Conservation (phyloP, 2,113 vertebrate genomes). For the Mesembrinibis cayennensis region DNA sequence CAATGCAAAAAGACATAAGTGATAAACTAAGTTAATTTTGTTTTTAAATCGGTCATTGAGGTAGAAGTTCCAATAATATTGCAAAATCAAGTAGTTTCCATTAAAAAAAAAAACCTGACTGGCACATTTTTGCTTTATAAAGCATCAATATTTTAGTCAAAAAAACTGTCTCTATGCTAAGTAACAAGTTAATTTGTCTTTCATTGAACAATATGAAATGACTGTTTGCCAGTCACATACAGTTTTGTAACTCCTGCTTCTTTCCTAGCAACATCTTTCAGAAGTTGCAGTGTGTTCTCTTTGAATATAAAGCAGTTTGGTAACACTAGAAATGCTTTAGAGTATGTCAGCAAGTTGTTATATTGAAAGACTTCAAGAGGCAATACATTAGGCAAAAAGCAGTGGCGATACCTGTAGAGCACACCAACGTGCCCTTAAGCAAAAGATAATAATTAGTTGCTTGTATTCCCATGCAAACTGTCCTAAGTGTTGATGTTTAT, state of each 20-base stretch:
- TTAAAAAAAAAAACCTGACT: neutral
- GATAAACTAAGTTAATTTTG: neutral
- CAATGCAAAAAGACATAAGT: neutral
- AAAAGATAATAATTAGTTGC: slow-evolving; percentile 77
- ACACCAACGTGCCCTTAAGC: slow-evolving; percentile 76
- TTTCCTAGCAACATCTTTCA: slow-evolving; percentile 25
- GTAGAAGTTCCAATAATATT: neutral
- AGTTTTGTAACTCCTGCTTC: neutral
- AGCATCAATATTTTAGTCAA: neutral
- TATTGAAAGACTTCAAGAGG: slow-evolving; percentile 57
- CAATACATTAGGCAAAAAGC: slow-evolving; percentile 57
- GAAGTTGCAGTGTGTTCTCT: slow-evolving; percentile 9
- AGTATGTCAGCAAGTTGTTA: slow-evolving; percentile 33
- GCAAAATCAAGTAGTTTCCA: neutral
- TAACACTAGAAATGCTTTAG: slow-evolving; percentile 39
- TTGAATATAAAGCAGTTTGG: slow-evolving; percentile 43
- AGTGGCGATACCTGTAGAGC: slow-evolving; percentile 74
- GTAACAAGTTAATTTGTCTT: slow-evolving; percentile 2
- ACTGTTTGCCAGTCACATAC: neutral
- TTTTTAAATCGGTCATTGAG: neutral
- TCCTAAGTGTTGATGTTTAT: slow-evolving; percentile 55
- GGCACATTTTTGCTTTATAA: neutral
- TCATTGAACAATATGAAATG: neutral
- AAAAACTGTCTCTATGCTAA: neutral
- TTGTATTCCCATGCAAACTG: slow-evolving; percentile 67